Evolutionary conservation across 2,797 vertebrate species (phyloP), one percentile per base, ranked within the genome.

Genomic region (Spheniscus humboldti): DNA sequence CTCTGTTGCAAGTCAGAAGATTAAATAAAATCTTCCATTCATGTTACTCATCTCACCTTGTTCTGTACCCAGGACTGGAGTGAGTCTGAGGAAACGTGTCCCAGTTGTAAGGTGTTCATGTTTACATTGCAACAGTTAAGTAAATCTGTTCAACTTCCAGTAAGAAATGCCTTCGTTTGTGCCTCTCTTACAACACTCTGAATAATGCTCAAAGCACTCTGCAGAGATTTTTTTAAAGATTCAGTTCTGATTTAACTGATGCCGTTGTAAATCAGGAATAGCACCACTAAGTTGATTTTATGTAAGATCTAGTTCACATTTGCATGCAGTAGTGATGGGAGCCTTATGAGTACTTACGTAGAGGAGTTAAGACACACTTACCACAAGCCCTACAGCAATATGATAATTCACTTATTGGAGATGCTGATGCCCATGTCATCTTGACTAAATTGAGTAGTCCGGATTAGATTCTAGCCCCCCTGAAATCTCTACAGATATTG

Each of bases 11-110:
- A 95, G 53, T 63, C 73, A 85, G 57, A 81, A 73, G 60, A 90
- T 86, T 86, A 94, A 96, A 94, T 62, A 81, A 85, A 78, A 62
- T 31, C 55, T 95, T 81, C 81, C 60, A 74, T 93, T 93, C 79
- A 81, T 18, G 67, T 87, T 87, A 68, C 30, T 89, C 75, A 86
- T 71, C 75, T 88, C 80, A 94, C 88, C 91, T 88, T 87, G 28
- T 35, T 95, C 63, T 81, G 39, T 48, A 72, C 53, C 11, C 24
- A 39, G 75, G 57, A 43, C 57, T 39, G 60, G 37, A 85, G 43
- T 16, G 45, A 90, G 52, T 63, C 45, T 88, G 91, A 88, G 69
- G 47, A 69, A 88, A 64, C 6, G 3, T n/a, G 80, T 30, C 43
- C 56, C 60, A 66, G 15, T 57, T 91, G 53, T 59, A 90, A 87